phyloP scores from a whole-genome alignment of 2,113 vertebrate genomes.

The Phyllostomus hastatus region DNA sequence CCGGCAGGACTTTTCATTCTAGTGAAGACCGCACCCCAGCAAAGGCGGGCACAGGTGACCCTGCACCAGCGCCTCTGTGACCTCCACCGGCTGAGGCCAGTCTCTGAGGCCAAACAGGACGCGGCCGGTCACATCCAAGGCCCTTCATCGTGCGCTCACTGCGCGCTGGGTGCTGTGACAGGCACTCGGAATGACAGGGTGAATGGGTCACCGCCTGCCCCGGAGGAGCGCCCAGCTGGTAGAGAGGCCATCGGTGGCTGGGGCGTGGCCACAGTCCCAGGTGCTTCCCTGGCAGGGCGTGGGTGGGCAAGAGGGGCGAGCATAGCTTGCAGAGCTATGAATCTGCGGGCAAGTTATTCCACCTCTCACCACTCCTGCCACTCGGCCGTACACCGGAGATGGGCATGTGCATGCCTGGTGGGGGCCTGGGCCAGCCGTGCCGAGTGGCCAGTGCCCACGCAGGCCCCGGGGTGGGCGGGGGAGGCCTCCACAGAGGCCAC shows the following conservation, averaged over 20 bases:
- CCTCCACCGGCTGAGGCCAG: neutral
- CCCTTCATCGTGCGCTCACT: neutral
- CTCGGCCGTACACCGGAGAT: accelerated
- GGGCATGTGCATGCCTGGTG: neutral
- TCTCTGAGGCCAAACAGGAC: no score
- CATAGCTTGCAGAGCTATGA: accelerated
- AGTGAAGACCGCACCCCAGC: no score
- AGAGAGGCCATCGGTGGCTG: neutral
- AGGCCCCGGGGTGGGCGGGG: no score
- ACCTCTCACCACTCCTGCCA: neutral
- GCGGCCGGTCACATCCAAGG: neutral
- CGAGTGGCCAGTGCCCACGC: accelerated
- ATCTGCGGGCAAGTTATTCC: neutral
- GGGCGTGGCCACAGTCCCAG: accelerated
- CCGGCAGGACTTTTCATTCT: neutral
- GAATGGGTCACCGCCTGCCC: accelerated
- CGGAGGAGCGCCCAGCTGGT: accelerated
- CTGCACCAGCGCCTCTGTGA: accelerated
- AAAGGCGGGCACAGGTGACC: accelerated
- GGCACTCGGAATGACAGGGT: neutral
- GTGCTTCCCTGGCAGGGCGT: neutral
- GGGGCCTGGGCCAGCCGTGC: neutral
- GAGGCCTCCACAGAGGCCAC: neutral
- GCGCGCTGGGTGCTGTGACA: accelerated
- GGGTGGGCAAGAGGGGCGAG: neutral